Conservation (phyloP, 2,113 vertebrate genomes). For the Machaerirhynchus nigripectus region DNA sequence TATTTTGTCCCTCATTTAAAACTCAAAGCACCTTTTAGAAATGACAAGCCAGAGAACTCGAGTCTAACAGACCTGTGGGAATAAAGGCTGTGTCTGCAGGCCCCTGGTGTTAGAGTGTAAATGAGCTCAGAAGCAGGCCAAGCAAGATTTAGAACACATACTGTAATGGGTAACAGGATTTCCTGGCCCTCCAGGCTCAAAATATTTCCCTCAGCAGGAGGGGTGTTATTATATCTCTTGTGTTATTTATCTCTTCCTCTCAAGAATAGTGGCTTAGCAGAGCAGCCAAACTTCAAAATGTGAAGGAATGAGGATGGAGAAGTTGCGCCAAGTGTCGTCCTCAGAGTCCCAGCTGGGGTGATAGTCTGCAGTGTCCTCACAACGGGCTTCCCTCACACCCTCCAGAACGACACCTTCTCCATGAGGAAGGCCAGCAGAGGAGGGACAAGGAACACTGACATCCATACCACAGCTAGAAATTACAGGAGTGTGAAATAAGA, state of each 20-base stretch:
- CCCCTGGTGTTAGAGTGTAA: neutral
- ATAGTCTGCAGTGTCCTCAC: neutral
- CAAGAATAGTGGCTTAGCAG: neutral
- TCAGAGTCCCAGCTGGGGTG: neutral
- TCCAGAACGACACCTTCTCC: neutral
- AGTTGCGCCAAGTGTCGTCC: neutral
- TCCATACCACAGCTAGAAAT: neutral
- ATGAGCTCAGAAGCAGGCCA: neutral
- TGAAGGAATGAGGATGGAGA: neutral
- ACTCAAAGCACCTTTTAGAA: slow-evolving; percentile 7
- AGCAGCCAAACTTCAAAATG: neutral
- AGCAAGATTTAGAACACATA: neutral
- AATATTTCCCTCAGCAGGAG: neutral
- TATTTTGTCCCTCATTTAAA: slow-evolving; percentile 18
- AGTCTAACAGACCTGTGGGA: neutral
- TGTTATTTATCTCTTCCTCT: neutral
- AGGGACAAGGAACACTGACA: neutral
- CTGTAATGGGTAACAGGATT: neutral
- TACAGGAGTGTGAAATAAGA: slow-evolving; percentile 30
- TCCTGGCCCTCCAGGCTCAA: neutral
- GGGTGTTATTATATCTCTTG: neutral
- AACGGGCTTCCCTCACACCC: neutral
- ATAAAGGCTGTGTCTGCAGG: slow-evolving; percentile 1
- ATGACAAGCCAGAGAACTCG: neutral
- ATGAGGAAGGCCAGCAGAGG: neutral